Evolutionary conservation across 2,888 invertebrate species (phyloP).

Genomic region (Prosopocoilus inquinatus): DNA sequence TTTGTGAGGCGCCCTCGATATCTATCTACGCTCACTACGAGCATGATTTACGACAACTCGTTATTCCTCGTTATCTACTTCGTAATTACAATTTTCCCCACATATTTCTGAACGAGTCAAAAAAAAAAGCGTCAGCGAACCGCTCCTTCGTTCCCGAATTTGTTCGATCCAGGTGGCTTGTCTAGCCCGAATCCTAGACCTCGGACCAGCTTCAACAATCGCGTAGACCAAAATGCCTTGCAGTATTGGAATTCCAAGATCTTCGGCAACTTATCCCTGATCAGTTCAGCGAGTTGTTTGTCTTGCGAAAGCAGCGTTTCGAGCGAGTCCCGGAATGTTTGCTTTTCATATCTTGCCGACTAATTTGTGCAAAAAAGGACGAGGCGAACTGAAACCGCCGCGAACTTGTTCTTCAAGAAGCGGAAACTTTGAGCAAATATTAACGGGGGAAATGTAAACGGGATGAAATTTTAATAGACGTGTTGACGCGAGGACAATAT

Average conservation of each 20-base stretch:
- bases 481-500: background rate
- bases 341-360: background rate
- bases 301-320: background rate
- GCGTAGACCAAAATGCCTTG: background rate
- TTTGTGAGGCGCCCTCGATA: no score
- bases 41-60: conserved; percentile 4
- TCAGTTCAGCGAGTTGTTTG: background rate
- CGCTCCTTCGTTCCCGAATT: background rate
- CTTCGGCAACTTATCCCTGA: conserved; percentile 1
- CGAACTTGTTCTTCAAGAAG: no score
- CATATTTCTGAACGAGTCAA: conserved; percentile 3
- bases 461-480: background rate
- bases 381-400: no score
- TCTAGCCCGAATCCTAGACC: no score
- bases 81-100: conserved; percentile 23
- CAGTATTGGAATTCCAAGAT: background rate
- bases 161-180: no score
- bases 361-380: background rate
- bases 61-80: conserved; percentile 24
- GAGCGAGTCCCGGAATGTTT: background rate
- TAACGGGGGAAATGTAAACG: background rate
- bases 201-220: background rate
- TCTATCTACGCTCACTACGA: no score
- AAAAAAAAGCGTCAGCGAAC: background rate
- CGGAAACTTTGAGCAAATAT: no score